These are phyloP conservation scores for Fundulus diaphanus DNA, from an alignment of 2,797 vertebrate species.

Conservation along the genomic window DNA sequence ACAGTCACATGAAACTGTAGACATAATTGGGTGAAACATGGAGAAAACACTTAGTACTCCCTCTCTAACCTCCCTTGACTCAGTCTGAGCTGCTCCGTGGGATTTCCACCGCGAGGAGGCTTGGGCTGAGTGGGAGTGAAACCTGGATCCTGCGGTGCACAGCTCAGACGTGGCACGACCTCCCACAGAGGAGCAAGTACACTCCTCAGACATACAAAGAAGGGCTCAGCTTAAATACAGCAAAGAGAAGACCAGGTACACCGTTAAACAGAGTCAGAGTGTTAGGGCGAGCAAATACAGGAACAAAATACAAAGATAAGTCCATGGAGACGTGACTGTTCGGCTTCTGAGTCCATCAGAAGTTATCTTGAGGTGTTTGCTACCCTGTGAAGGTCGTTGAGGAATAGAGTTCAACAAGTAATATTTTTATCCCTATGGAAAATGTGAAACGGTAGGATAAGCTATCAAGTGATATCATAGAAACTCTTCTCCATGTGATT, in stretches of 20 bases:
- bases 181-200: background rate
- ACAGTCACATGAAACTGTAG: background rate
- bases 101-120: background rate
- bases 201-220: background rate
- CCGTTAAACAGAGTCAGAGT: background rate
- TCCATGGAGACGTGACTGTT: background rate
- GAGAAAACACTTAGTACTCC: background rate
- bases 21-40: background rate
- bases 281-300: background rate
- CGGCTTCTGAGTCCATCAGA: too few relatives aligned
- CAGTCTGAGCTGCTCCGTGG: background rate
- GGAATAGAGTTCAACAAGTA: too few relatives aligned
- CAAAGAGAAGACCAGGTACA: background rate
- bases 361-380: too few relatives aligned
- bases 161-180: conserved; percentile 1
- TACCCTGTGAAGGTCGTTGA: too few relatives aligned
- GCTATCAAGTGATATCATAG: too few relatives aligned
- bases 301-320: background rate
- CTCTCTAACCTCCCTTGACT: background rate
- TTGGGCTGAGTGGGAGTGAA: background rate
- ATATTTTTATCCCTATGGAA: too few relatives aligned
- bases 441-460: too few relatives aligned
- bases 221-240: background rate
- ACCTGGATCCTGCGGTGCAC: background rate
- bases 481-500: too few relatives aligned